Base-by-base conservation (phyloP, 35 echinoderm and acorn worm species). In the Lytechinus variegatus region DNA sequence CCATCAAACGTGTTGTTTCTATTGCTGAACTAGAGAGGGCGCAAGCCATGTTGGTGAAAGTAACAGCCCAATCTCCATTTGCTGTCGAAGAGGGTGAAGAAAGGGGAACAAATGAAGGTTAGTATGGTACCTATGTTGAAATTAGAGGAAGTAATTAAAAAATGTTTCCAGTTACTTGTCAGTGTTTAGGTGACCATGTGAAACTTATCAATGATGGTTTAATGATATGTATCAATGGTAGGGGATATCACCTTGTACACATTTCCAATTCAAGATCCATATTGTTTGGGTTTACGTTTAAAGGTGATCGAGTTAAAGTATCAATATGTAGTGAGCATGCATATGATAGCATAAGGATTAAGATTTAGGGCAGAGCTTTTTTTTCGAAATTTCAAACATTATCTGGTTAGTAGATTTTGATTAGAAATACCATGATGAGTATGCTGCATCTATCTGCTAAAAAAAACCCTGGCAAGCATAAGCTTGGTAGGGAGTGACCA, bases 11-110 rank as follows among this genome's bases (percentile, higher is more conserved):
- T 52, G 95, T 98, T 24, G 98, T 99, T 29, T 97, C 96, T 21
- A 79, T 99, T 27, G 33, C 94, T 0, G 98, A 99, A 92, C 95
- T 99, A 21, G 98, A 99, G 92, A 96, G 98, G 87, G 98, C 98
- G 10, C 98, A 99, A 55, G 96, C 95, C 27, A 97, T 99, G 96
- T 79, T 99, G 28, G 60, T 98, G 6, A 99, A 99, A 90, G 89
- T 99, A 92, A 95, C 97, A 10, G 98, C 97, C 0, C 94, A 96
- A 92, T 97, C 96, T 3, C 96, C 97, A 19, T 98, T 94, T 91
- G 61, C 87, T 66, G 51, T 86, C 52, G 87, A 95, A 28, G 92
- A 96, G 51, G 95, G 95, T 55, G 95, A 60, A 7, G 55, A 79
- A 12, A 87, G 91, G 54, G 96, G 95, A 86, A 87, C 93, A 27